Conservation (phyloP, 2,888 invertebrate species). For the Gortyna flavago region DNA sequence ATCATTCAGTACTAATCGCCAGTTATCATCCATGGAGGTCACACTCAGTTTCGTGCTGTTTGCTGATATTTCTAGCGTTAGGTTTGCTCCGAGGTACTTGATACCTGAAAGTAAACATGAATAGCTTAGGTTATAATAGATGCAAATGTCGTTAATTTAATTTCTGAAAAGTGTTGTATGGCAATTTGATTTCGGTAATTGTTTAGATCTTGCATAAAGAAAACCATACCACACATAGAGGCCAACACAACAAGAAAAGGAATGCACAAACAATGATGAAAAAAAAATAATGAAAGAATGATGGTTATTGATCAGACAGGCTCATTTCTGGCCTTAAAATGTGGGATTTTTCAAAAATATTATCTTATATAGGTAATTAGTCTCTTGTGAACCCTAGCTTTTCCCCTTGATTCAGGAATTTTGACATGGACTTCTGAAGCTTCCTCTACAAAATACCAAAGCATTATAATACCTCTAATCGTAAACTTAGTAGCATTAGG, state of each 20-base stretch:
- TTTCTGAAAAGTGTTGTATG: too few species aligned
- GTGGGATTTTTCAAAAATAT: too few species aligned
- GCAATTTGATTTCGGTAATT: too few species aligned
- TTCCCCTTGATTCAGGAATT: background rate
- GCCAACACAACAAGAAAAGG: too few species aligned
- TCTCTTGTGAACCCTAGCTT: background rate
- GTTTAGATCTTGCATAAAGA: too few species aligned
- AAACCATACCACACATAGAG: too few species aligned
- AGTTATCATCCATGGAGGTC: conserved; percentile 76
- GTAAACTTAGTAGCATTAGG: conserved; percentile 82
- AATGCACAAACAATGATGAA: too few species aligned
- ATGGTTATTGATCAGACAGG: too few species aligned
- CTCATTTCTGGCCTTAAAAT: too few species aligned
- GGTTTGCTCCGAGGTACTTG: conserved; percentile 84
- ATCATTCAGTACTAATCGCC: conserved; percentile 80
- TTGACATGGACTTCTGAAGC: background rate
- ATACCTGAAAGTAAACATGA: conserved; percentile 75
- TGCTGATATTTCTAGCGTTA: conserved; percentile 79
- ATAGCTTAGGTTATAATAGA: too few species aligned
- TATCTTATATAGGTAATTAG: background rate
- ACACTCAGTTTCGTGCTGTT: conserved; percentile 77
- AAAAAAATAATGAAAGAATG: too few species aligned
- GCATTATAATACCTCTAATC: conserved; percentile 81
- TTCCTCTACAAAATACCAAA: background rate
- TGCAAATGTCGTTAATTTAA: too few species aligned